phyloP scores from a whole-genome alignment of 2,797 vertebrate genomes.

The Aeoliscus strigatus region DNA sequence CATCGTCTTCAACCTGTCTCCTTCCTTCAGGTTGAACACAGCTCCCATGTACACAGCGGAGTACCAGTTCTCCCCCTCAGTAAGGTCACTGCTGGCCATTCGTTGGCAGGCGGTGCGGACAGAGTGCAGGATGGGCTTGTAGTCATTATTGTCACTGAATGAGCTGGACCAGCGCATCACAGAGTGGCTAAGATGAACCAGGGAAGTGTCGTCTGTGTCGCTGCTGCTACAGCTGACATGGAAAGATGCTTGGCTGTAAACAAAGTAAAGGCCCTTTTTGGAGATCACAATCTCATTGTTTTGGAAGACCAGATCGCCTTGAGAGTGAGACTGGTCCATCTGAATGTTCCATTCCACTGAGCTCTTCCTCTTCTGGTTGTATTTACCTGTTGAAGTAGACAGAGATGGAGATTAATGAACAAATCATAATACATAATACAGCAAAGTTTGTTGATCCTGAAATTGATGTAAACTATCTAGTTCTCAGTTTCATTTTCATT shows the following conservation, averaged over 20 bases:
- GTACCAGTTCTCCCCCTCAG: conserved; percentile 33
- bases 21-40: conserved; percentile 53
- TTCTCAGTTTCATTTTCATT: too few species aligned
- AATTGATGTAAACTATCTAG: too few species aligned
- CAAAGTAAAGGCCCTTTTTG: conserved; percentile 63
- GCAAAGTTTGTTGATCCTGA: too few species aligned
- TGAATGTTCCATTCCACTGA: conserved; percentile 54
- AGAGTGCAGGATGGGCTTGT: conserved; percentile 56
- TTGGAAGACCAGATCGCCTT: conserved; percentile 50
- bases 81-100: accelerated
- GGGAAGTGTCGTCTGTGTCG: accelerated
- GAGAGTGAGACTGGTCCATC: conserved; percentile 50
- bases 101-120: conserved; percentile 56
- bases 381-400: conserved; percentile 40
- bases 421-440: too few species aligned
- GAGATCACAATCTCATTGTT: conserved; percentile 67
- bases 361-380: neutral
- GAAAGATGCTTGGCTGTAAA: conserved; percentile 76
- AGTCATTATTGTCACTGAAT: neutral
- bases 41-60: conserved; percentile 67
- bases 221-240: conserved; percentile 41
- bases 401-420: neutral
- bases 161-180: conserved; percentile 53
- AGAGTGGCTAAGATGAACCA: conserved; percentile 57
- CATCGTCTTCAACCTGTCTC: conserved; percentile 53